Evolutionary conservation across 2,797 vertebrate species (phyloP), one percentile per base, ranked within the genome.

Genomic region (Galago senegalensis): DNA sequence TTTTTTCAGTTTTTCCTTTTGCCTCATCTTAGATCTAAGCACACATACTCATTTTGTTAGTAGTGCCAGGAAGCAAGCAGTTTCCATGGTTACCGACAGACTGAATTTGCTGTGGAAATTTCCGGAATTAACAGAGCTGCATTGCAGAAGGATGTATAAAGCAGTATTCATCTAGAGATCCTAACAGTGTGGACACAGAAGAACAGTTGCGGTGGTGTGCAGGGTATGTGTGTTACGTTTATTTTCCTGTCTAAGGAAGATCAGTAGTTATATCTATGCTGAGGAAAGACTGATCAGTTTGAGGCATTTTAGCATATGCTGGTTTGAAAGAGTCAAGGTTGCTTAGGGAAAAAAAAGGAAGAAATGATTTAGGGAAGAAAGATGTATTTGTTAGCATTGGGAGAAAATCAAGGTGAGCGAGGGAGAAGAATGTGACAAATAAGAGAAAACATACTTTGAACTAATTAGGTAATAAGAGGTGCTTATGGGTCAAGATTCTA

Each of bases 61-160:
- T 85, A 95, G 87, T 87, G 97, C 94, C 89, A 96, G 97, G 96
- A 97, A 98, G 97, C 96, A 93, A 95, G 82, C 89, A 76, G 97
- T 98, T 96, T 90, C 97, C 97, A 97, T 97, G 95, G 95, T 87
- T 97, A 98, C 97, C 17, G 84, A 87, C 89, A 96, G 95, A 81
- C 87, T 6, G 84, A 87, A 84, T 95, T 96, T 97, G 96, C 95
- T 96, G 93, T 98, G 97, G 97, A 98, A 97, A 98, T 97, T 98
- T 98, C 97, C 97, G 79, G 96, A 97, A 96, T 97, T 97, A 96
- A 95, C 87, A 97, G 95, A 97, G 93, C 97, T 97, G 96, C 97
- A 97, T 95, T 98, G 97, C 97, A 97, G 96, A 96, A 97, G 77
- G 97, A 89, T 93, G 89, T 93, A 96, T 96, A 97, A 91, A 95